Conservation (phyloP, 1,140 invertebrate genomes). For the Rhizoglyphus robini region DNA sequence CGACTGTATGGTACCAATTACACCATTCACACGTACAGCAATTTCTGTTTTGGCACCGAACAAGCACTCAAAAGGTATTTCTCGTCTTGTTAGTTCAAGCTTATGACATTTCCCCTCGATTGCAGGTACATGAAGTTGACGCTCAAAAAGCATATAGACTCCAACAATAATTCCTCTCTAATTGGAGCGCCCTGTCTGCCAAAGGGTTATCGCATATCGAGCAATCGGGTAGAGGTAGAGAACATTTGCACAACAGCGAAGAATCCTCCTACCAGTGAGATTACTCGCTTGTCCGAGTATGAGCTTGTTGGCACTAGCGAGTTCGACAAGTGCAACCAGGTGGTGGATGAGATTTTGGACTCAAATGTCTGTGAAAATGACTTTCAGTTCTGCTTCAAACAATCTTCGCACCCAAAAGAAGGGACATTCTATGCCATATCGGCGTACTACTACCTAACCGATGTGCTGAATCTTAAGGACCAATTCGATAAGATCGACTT, state of each 20-base stretch:
- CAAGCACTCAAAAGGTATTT: constrained; percentile 29
- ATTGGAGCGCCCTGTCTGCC: constrained; percentile 31
- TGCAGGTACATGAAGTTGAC: constrained; percentile 7
- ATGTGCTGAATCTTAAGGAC: constrained; percentile 14
- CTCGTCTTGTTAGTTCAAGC: not conserved
- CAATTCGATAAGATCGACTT: not conserved
- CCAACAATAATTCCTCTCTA: not conserved
- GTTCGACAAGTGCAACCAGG: constrained; percentile 6
- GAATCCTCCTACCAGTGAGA: not conserved
- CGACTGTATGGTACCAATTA: constrained; percentile 17
- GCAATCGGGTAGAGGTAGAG: not conserved
- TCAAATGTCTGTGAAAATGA: constrained; percentile 2
- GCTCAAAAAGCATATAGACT: constrained; percentile 13
- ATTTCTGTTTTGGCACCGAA: constrained; percentile 39
- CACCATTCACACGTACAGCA: constrained; percentile 37
- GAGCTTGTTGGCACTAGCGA: constrained; percentile 15
- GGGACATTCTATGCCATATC: constrained; percentile 18
- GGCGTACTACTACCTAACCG: constrained; percentile 14
- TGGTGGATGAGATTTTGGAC: constrained; percentile 11
- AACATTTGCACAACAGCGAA: constrained; percentile 3
- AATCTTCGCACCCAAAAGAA: not conserved
- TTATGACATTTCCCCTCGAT: not conserved
- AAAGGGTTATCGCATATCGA: constrained; percentile 18
- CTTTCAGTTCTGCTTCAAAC: constrained; percentile 18
- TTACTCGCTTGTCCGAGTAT: not conserved